Evolutionary conservation across 2,888 invertebrate genomes (phyloP), one percentile per base, ranked within the genome.

Genomic region (Laspeyria flexula): DNA sequence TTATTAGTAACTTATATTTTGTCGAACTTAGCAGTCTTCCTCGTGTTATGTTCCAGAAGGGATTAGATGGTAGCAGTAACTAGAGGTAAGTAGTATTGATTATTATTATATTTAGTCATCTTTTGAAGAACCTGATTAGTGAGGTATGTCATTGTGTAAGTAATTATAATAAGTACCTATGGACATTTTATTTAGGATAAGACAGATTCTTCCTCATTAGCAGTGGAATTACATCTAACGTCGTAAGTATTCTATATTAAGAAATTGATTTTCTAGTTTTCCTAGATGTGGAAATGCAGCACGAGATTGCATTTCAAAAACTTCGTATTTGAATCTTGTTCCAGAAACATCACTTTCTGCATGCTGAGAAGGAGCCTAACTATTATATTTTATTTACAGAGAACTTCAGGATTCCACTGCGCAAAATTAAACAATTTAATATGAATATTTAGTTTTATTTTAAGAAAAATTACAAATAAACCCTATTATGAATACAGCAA

Each of bases 361-460:
- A 64, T n/a, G n/a, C n/a, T n/a, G n/a, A n/a, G n/a, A 55, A 59
- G 64, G 61, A 46, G 49, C 43, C 47, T 61, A 35, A 53, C 46
- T 47, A n/a, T n/a, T n/a, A n/a, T 51, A 55, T 48, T 60, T 59
- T 46, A 40, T 43, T 64, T 66, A 31, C 64, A 60, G 61, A 53
- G 48, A 39, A 33, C 41, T 58, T 48, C 21, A 46, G 60, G 55
- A 57, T 57, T 53, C 37, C 15, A 46, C 50, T 55, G 49, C 57
- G 2, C 13, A 29, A 68, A n/a, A 64, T 69, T 58, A 71, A 65
- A 31, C 34, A 40, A 27, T 60, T 63, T 51, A 25, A 43, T 43
- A 29, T n/a, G 38, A 38, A 10, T 30, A 16, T 10, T 15, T 40
- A 31, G 45, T 60, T 57, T 64, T 50, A 63, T 46, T 53, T 16